Evolutionary conservation across 2,113 vertebrate species (phyloP), one percentile per base, ranked within the genome.

Genomic region (Collichthys lucidus): DNA sequence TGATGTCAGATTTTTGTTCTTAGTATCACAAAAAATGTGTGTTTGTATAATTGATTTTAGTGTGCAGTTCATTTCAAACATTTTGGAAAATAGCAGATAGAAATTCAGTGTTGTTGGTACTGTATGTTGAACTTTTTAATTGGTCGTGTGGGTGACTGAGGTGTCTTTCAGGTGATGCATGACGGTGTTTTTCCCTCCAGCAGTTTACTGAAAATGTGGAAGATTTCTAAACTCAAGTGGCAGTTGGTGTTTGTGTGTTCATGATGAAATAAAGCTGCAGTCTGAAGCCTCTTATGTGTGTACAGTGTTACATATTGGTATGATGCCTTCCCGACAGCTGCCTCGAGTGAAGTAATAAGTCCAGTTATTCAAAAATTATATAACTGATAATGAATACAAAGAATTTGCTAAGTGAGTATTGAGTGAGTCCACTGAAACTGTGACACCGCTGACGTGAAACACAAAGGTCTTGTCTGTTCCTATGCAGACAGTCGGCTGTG

Each of bases 261-360:
- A 79, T 5, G 56, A 60, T 86, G 53, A 91, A 94, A 90, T 92
- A 94, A 94, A 92, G 76, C 62, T 65, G 52, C 77, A 83, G 57
- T 70, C 89, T 82, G 12, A 79, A 85, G 71, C 55, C 47, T 62
- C 19, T 69, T 81, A 4, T n/a, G 56, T 57, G 69, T 60, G 69
- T 24, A 14, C 42, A 31, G 16, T 75, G 49, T 88, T 46, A 85
- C 53, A 74, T 77, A 72, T 57, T 68, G 14, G 29, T 60, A 17
- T 44, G 15, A 52, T 59, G 8, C n/a, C 20, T 29, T 52, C 66
- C 46, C 35, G 19, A 19, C 3, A 40, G 46, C 15, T 24, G 47
- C 15, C 31, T 44, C 19, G 5, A 35, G 57, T 42, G 16, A 47
- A 65, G 49, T 10, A 22, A 60, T 46, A 24, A 4, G 20, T 56